Evolutionary conservation across 2,888 invertebrate species (phyloP).

Genomic region (Phorcus lineatus): DNA sequence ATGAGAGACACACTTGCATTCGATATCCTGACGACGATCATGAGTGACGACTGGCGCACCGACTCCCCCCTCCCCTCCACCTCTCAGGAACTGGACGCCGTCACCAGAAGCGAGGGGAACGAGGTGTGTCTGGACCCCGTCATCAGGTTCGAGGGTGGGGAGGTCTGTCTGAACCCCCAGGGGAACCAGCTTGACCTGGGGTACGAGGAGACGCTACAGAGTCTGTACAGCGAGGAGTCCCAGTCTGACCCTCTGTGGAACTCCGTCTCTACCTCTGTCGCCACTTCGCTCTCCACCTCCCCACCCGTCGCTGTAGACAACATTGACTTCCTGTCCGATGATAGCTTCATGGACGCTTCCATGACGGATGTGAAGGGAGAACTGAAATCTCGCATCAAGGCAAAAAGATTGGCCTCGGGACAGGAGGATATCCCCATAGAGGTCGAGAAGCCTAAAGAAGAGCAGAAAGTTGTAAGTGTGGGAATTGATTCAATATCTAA

Average conservation of each 20-base stretch:
- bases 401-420: slow-evolving; percentile 40
- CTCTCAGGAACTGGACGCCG: slow-evolving; percentile 19
- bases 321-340: background rate
- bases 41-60: slow-evolving; percentile 9
- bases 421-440: slow-evolving; percentile 36
- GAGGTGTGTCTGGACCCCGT: slow-evolving; percentile 25
- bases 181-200: background rate
- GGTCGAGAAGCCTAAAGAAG: slow-evolving; percentile 33
- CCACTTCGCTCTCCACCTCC: background rate
- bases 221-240: background rate
- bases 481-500: no score
- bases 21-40: slow-evolving; percentile 29
- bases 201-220: slow-evolving; percentile 15
- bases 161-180: slow-evolving; percentile 1
- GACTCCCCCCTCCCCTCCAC: background rate
- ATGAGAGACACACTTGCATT: slow-evolving; percentile 31
- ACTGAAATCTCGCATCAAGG: slow-evolving; percentile 50
- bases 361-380: slow-evolving; percentile 47
- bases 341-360: background rate
- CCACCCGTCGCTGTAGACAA: background rate
- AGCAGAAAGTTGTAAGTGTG: slow-evolving; percentile 2
- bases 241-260: slow-evolving; percentile 23
- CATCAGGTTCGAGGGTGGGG: slow-evolving; percentile 19
- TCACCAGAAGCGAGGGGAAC: slow-evolving; percentile 14
- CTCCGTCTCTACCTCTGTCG: background rate